Evolutionary conservation across 2,113 vertebrate genomes (phyloP).

Genomic region (Shinisaurus crocodilurus): DNA sequence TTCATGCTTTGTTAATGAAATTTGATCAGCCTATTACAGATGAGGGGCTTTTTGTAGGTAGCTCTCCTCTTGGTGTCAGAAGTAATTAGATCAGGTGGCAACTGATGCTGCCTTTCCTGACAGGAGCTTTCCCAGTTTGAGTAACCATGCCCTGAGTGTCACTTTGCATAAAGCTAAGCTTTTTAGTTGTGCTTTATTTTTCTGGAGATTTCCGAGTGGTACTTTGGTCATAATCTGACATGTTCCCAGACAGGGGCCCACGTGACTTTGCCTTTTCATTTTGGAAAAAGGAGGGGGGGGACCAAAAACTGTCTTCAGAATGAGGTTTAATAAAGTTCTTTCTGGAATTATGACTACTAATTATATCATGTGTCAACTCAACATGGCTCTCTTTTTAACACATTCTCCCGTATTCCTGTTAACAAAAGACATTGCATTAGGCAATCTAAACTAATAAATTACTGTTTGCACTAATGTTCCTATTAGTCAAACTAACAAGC

Average conservation of each 20-base stretch:
- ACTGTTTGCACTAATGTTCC: conserved; percentile 56
- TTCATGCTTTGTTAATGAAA: conserved; percentile 66
- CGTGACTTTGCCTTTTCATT: conserved; percentile 24
- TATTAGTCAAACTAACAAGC: conserved; percentile 64
- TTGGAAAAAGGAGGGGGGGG: neutral
- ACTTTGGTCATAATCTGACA: conserved; percentile 35
- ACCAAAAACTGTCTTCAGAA: conserved; percentile 14
- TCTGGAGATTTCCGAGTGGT: conserved; percentile 38
- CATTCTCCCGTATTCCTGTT: conserved; percentile 3
- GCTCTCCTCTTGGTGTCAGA: conserved; percentile 56
- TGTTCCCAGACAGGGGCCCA: neutral
- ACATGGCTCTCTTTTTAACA: conserved; percentile 33
- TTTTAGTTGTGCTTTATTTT: conserved; percentile 54
- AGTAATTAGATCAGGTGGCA: conserved; percentile 66
- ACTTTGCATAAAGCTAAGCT: conserved; percentile 45
- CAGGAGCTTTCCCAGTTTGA: conserved; percentile 55
- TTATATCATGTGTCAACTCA: conserved; percentile 21
- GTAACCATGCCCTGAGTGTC: conserved; percentile 41
- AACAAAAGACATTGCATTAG: conserved; percentile 41
- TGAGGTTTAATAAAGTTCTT: conserved; percentile 51
- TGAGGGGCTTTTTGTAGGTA: conserved; percentile 43
- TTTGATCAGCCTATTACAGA: conserved; percentile 54
- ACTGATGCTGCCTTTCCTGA: conserved; percentile 51
- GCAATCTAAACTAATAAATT: conserved; percentile 60
- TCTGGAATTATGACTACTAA: conserved; percentile 36